Conservation (phyloP, 2,113 vertebrate genomes). For the Nipponia nippon region DNA sequence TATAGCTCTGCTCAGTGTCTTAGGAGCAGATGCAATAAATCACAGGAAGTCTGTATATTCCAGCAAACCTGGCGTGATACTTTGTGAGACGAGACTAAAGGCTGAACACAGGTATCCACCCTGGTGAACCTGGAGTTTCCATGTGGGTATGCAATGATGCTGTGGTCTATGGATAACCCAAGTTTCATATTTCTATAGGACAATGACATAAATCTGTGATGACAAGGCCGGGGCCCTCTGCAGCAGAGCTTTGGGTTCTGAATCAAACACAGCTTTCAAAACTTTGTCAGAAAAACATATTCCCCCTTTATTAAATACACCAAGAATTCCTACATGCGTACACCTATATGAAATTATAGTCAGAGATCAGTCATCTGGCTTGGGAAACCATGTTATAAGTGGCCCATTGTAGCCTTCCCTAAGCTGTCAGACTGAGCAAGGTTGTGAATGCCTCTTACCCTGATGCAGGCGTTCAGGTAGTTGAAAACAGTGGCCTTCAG, state of each 20-base stretch:
- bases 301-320: neutral
- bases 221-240: neutral
- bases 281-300: neutral
- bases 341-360: neutral
- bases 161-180: neutral
- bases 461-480: slow-evolving; percentile 80
- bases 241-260: neutral
- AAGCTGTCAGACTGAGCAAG: neutral
- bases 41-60: neutral
- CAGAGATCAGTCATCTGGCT: neutral
- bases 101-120: neutral
- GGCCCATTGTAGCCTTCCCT: neutral
- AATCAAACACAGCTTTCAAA: neutral
- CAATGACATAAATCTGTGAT: neutral
- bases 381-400: neutral
- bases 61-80: neutral
- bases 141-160: neutral
- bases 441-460: slow-evolving; percentile 68
- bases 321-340: accelerated
- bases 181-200: neutral
- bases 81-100: neutral
- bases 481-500: slow-evolving; percentile 83
- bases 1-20: neutral
- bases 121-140: neutral
- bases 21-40: neutral